phyloP scores from a whole-genome alignment of 2,113 vertebrate species.

The Phainopepla nitens region DNA sequence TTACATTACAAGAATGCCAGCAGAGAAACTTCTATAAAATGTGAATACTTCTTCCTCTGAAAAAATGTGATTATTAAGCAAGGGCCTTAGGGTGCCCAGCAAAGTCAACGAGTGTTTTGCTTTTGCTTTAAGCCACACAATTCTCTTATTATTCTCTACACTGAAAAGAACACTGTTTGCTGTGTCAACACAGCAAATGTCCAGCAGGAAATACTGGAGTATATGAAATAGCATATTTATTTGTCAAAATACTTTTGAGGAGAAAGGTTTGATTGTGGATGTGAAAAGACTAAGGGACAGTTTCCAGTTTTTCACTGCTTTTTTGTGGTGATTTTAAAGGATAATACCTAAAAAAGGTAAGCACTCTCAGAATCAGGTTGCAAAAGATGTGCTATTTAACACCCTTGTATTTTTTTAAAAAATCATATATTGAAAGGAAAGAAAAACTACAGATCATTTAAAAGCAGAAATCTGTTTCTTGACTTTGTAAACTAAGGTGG shows the following conservation, averaged over 20 bases:
- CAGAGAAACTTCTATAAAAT: neutral
- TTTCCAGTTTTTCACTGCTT: neutral
- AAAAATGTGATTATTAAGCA: neutral
- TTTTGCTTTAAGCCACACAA: neutral
- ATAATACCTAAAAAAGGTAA: neutral
- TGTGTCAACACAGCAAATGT: neutral
- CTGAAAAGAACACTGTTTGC: neutral
- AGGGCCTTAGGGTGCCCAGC: neutral
- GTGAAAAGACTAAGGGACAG: neutral
- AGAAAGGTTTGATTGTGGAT: neutral
- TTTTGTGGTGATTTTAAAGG: neutral
- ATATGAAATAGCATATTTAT: neutral
- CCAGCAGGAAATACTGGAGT: neutral
- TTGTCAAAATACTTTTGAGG: neutral
- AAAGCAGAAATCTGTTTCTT: neutral
- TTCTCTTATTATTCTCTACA: neutral
- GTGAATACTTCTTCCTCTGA: neutral
- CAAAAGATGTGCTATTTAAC: neutral
- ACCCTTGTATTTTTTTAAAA: fast-evolving
- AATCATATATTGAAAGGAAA: neutral
- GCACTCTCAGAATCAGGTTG: neutral
- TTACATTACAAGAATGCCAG: neutral
- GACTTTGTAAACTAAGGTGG: neutral
- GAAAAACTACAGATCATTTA: neutral
- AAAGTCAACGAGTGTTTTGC: neutral